A percentile compares a stretch with the other conserved stretches of the same genome.
Conservation (phyloP, 2,888 invertebrate species). For the Spilarctia lutea region DNA sequence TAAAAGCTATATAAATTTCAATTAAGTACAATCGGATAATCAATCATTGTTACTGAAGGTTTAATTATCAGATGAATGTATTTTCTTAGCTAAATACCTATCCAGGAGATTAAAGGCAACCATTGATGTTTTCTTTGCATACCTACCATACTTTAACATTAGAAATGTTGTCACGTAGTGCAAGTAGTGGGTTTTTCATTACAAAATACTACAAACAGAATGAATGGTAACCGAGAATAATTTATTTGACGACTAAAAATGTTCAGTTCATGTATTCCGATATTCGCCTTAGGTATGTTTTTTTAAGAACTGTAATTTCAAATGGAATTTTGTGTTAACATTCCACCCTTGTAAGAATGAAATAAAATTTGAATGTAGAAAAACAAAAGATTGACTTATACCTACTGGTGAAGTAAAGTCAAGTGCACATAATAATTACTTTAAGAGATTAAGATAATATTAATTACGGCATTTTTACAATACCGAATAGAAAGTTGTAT, state of each 20-base stretch:
- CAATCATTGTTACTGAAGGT: too few species aligned
- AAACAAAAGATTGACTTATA: not conserved
- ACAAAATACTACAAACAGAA: not conserved
- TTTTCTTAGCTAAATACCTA: conserved; percentile 43
- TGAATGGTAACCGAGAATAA: not conserved
- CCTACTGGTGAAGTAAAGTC: not conserved
- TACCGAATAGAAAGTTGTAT: not conserved
- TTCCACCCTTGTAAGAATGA: not conserved
- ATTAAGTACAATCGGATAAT: too few species aligned
- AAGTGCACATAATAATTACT: not conserved
- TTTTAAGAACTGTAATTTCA: not conserved
- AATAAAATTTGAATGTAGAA: not conserved
- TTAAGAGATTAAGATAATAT: not conserved
- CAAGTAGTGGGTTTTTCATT: conserved; percentile 46
- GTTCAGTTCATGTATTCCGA: not conserved
- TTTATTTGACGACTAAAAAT: not conserved
- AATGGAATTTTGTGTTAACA: not conserved
- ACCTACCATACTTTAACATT: conserved; percentile 51
- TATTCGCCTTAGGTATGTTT: not conserved
- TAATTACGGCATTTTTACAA: not conserved
- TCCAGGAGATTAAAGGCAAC: conserved; percentile 38
- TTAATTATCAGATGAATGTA: conserved; percentile 27
- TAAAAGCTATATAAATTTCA: too few species aligned
- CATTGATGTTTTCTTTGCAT: conserved; percentile 46
- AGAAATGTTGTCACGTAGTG: conserved; percentile 53